A percentile compares a stretch with the other conserved stretches of the same genome.
Evolutionary conservation across 2,888 invertebrate species (phyloP).

Genomic region (Zhuqinia jingwanae): DNA sequence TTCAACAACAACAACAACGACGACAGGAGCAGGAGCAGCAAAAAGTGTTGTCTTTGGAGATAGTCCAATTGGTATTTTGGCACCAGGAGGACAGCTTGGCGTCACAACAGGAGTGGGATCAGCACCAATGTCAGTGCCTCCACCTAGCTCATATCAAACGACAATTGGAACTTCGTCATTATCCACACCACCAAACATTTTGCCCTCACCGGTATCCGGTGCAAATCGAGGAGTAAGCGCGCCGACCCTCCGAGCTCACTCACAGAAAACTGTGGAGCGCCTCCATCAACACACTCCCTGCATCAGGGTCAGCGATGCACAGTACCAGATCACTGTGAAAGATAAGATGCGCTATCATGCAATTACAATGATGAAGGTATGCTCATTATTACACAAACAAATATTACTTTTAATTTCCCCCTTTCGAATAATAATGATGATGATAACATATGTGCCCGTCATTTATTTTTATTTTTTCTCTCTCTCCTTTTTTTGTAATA

Average conservation of each 20-base stretch:
- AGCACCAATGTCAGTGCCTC: slow-evolving; percentile 44
- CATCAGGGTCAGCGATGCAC: slow-evolving; percentile 82
- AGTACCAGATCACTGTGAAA: slow-evolving; percentile 92
- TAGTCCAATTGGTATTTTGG: slow-evolving; percentile 47
- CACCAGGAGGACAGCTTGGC: slow-evolving; percentile 25
- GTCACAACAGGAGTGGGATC: neutral
- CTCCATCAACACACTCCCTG: slow-evolving; percentile 39
- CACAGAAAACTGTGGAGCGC: slow-evolving; percentile 46
- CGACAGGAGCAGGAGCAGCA: neutral
- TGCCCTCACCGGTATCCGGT: slow-evolving; percentile 53
- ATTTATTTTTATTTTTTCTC: slow-evolving; percentile 1
- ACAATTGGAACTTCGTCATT: slow-evolving; percentile 53
- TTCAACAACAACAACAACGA: no score
- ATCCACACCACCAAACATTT: slow-evolving; percentile 54
- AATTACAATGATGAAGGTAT: slow-evolving; percentile 96
- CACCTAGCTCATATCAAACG: slow-evolving; percentile 62
- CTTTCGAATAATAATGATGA: neutral
- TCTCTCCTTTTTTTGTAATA: neutral
- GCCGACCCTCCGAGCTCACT: slow-evolving; percentile 24
- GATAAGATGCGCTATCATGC: slow-evolving; percentile 97
- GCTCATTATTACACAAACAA: neutral
- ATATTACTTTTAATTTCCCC: neutral
- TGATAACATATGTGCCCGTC: neutral
- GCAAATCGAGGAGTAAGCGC: slow-evolving; percentile 46
- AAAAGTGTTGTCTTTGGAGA: slow-evolving; percentile 52